These are phyloP conservation scores for Brachionus angularis DNA, from an alignment of 1,140 invertebrate species.

Conservation along the genomic window DNA sequence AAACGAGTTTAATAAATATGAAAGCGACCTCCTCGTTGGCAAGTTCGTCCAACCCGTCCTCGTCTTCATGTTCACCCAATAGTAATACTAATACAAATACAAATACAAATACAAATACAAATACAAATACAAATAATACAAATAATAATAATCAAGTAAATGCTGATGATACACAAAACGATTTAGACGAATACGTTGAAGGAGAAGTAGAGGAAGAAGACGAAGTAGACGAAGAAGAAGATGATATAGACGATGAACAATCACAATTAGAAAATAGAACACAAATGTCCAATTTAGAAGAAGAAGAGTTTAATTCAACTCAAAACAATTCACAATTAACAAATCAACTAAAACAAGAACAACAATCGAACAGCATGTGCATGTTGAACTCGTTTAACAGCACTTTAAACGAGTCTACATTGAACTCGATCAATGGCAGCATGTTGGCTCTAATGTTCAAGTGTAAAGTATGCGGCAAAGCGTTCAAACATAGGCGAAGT, in stretches of 20 bases:
- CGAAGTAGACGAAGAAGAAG: conserved; percentile 47
- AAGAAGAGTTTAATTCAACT: too few relatives aligned
- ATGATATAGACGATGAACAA: too few relatives aligned
- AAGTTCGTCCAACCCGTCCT: too few relatives aligned
- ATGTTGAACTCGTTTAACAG: not conserved
- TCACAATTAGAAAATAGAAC: too few relatives aligned
- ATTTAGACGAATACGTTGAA: conserved; percentile 47
- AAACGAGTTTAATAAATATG: too few relatives aligned
- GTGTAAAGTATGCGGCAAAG: conserved; percentile 43
- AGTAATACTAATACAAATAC: too few relatives aligned
- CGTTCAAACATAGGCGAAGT: conserved; percentile 87
- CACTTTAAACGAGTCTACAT: too few relatives aligned
- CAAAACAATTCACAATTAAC: not conserved
- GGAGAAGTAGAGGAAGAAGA: conserved; percentile 48
- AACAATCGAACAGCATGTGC: not conserved
- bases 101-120: too few relatives aligned
- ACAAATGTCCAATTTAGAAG: too few relatives aligned
- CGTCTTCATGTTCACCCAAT: too few relatives aligned
- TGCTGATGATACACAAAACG: too few relatives aligned
- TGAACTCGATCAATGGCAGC: conserved; percentile 41
- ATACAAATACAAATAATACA: conserved; percentile 45
- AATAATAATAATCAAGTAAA: conserved; percentile 50
- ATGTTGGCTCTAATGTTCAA: conserved; percentile 42
- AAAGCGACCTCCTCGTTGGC: too few relatives aligned
- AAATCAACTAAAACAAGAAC: not conserved